phyloP scores from a whole-genome alignment of 2,113 vertebrate genomes.

The Osmerus mordax region DNA sequence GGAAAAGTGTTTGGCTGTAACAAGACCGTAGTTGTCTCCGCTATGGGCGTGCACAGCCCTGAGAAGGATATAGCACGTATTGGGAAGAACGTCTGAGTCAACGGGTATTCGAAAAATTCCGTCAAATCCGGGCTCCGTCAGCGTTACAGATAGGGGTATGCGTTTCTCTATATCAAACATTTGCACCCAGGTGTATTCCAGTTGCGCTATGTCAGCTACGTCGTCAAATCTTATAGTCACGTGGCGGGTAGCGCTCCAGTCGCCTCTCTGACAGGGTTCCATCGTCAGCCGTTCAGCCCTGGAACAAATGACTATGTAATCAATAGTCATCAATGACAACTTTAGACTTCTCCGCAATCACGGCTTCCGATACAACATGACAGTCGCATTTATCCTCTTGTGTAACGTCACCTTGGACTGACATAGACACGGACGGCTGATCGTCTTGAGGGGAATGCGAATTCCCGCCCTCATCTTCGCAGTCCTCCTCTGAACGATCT shows the following conservation, averaged over 20 bases:
- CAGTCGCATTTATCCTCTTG: not conserved
- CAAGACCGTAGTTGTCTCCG: not conserved
- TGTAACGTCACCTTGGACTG: not conserved
- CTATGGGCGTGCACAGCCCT: not conserved
- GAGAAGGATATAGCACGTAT: no score
- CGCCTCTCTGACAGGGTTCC: not conserved
- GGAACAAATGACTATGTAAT: not conserved
- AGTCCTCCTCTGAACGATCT: not conserved
- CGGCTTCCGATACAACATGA: not conserved
- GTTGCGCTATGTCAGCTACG: no score
- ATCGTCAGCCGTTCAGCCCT: not conserved
- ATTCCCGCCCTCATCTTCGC: not conserved
- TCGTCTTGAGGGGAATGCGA: fast-evolving
- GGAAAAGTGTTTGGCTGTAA: not conserved
- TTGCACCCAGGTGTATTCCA: no score
- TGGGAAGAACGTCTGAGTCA: no score
- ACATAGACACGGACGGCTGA: not conserved
- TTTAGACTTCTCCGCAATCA: not conserved
- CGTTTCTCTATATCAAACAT: no score
- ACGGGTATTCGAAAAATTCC: no score
- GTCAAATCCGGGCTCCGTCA: no score
- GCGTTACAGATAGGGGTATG: no score
- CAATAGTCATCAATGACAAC: not conserved
- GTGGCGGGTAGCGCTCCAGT: not conserved
- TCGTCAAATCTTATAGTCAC: no score